Base-by-base conservation (phyloP, 64 coral and sea anemone genomes). In the Hydrozoanthus tunicans region DNA sequence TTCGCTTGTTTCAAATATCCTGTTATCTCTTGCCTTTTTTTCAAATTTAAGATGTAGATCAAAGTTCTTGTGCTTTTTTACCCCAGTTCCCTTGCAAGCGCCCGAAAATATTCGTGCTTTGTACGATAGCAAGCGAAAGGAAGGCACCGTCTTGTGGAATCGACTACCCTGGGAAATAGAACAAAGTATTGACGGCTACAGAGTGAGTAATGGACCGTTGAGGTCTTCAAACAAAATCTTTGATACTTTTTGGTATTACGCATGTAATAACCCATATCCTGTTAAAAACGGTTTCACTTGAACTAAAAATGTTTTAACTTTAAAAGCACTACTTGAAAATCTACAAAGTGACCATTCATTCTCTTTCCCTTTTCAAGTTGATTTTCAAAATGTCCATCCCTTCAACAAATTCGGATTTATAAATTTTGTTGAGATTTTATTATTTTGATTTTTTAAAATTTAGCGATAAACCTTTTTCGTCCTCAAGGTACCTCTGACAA, bases 111-210 rank as follows among this genome's bases (percentile, higher is more conserved):
- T 97, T 10, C 90, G 67, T 26, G 95, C 79, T 23, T 53, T 13
- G 4, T 94, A 92, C 73, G 77, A 94, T 83, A 71, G 79, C 25
- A 62, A 66, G 53, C 90, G 88, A 24, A 77, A 84, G n/a, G 92
- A 91, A 14, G 92, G 77, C 0, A 79, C 17, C 5, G 9, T 97
- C 32, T 56, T 53, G 0, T 97, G 95, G 95, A 77, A 82, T 13
- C 54, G 84, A 73, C 53, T 88, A 0, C 3, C 84, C 7, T 73
- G 92, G 81, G 68, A 89, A 52, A 56, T 58, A 55, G 75, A 80
- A 58, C 27, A 83, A 73, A 70, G 62, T 54, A 83, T 97, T 56
- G 92, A 97, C 32, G 95, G 95, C 10, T 97, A 92, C 73, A 79
- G 92, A 83, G 95, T 97, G 77, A 70, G 89, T 69, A 81, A 60